phyloP scores from a whole-genome alignment of 2,113 vertebrate genomes.

The Apistogramma diplotaenia region DNA sequence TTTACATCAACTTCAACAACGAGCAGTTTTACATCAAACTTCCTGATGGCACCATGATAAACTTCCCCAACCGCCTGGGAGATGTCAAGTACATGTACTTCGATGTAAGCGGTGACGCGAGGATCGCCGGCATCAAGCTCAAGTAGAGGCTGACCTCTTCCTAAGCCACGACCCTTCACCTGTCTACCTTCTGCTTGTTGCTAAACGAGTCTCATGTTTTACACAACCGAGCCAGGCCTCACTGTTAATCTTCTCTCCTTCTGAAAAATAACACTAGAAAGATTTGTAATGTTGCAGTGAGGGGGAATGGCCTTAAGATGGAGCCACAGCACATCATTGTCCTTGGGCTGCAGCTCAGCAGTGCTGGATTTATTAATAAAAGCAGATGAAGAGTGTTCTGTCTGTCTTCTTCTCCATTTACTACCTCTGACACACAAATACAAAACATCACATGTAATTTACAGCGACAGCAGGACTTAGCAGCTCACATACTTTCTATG shows the following conservation, averaged over 20 bases:
- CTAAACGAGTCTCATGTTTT: neutral
- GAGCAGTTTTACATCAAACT: conserved; percentile 76
- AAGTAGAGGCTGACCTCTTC: conserved; percentile 51
- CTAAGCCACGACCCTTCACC: neutral
- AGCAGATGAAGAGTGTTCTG: neutral
- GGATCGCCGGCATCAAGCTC: conserved; percentile 67
- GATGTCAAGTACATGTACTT: conserved; percentile 73
- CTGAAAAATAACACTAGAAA: neutral
- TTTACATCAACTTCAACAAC: conserved; percentile 67
- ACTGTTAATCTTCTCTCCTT: neutral
- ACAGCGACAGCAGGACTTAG: neutral
- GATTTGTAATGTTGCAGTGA: conserved; percentile 6
- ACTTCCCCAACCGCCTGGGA: conserved; percentile 77
- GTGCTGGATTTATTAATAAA: conserved; percentile 51
- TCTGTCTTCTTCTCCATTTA: neutral
- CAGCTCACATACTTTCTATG: no score
- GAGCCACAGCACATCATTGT: conserved; percentile 8
- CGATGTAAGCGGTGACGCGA: conserved; percentile 57
- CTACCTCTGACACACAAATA: neutral
- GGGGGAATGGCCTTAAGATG: conserved; percentile 9
- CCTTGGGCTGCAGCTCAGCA: neutral
- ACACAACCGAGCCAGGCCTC: neutral
- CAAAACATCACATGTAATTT: neutral
- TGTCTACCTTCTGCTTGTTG: neutral
- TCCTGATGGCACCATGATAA: conserved; percentile 63